Percentiles rank a stretch among this genome's conserved stretches.
phyloP scores from a whole-genome alignment of 2,797 vertebrate genomes.

The Typhlichthys eigenmanni region DNA sequence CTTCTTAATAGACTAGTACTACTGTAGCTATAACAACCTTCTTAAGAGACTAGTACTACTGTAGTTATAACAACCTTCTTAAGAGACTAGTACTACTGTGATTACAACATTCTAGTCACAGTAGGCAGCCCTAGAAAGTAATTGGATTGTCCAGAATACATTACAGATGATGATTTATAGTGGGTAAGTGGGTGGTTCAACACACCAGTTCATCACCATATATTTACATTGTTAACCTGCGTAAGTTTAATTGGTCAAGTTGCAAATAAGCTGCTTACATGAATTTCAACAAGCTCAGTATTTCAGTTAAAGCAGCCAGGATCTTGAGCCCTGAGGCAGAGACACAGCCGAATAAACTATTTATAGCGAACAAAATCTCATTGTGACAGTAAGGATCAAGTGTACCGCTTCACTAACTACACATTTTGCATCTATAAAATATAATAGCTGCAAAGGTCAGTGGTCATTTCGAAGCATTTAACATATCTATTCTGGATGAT shows the following conservation, averaged over 20 bases:
- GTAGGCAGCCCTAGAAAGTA: conserved; percentile 10
- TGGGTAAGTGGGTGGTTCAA: neutral
- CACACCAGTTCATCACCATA: conserved; percentile 25
- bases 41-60: too few relatives aligned
- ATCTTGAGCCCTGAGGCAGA: conserved; percentile 63
- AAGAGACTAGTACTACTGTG: too few relatives aligned
- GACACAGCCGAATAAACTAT: conserved; percentile 70
- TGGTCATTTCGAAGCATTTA: conserved; percentile 57
- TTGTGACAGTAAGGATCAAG: conserved; percentile 35
- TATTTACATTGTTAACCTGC: conserved; percentile 51
- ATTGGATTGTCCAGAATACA: conserved; percentile 7
- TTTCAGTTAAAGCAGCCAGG: conserved; percentile 60
- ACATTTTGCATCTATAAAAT: conserved; percentile 48
- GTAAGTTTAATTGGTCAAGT: conserved; percentile 71
- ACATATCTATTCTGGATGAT: conserved; percentile 59
- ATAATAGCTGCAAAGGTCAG: conserved; percentile 63
- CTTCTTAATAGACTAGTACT: too few relatives aligned
- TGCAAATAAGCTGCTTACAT: conserved; percentile 71
- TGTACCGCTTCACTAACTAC: conserved; percentile 39
- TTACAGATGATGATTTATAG: conserved; percentile 4
- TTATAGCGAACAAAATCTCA: conserved; percentile 59
- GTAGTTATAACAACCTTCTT: too few relatives aligned
- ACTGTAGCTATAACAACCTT: too few relatives aligned
- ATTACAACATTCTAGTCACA: neutral
- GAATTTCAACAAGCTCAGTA: conserved; percentile 69